Evolutionary conservation across 2,888 invertebrate genomes (phyloP).

Genomic region (Leuctra nigra): DNA sequence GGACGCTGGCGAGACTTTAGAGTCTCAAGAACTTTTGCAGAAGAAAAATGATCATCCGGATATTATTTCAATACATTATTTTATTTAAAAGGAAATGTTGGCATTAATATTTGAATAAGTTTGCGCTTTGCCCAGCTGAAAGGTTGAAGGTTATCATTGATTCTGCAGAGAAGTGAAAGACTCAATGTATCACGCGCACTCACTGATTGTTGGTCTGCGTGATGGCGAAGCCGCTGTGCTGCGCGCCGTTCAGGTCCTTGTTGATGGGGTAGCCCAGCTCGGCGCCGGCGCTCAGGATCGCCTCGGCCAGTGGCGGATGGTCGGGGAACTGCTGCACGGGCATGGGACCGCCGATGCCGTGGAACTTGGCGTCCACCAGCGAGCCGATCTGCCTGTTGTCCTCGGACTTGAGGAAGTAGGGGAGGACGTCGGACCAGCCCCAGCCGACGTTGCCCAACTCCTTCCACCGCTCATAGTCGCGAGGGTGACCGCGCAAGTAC

Average conservation of each 20-base stretch:
- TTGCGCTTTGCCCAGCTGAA: too few relatives aligned
- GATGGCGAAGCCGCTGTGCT: constrained; percentile 55
- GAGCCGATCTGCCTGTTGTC: constrained; percentile 54
- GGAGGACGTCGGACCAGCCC: constrained; percentile 69
- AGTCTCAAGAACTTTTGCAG: too few relatives aligned
- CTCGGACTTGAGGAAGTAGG: constrained; percentile 62
- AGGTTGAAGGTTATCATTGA: too few relatives aligned
- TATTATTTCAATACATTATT: too few relatives aligned
- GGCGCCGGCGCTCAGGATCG: constrained; percentile 53
- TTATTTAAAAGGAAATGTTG: too few relatives aligned
- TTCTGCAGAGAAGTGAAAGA: neutral
- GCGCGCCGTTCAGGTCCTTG: constrained; percentile 57
- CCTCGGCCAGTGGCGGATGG: constrained; percentile 54
- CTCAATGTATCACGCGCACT: constrained; percentile 28
- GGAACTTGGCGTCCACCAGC: constrained; percentile 52
- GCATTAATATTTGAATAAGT: too few relatives aligned
- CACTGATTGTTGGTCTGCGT: constrained; percentile 57
- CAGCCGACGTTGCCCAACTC: constrained; percentile 66
- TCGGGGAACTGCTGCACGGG: constrained; percentile 56
- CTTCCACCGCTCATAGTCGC: constrained; percentile 72
- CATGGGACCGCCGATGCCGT: constrained; percentile 54
- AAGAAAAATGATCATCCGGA: too few relatives aligned
- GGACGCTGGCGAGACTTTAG: too few relatives aligned
- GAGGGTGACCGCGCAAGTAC: constrained; percentile 69
- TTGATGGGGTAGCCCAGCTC: constrained; percentile 56